Conservation (phyloP, 53 echinoderm and acorn worm species). For the Temnopleurus reevesii region DNA sequence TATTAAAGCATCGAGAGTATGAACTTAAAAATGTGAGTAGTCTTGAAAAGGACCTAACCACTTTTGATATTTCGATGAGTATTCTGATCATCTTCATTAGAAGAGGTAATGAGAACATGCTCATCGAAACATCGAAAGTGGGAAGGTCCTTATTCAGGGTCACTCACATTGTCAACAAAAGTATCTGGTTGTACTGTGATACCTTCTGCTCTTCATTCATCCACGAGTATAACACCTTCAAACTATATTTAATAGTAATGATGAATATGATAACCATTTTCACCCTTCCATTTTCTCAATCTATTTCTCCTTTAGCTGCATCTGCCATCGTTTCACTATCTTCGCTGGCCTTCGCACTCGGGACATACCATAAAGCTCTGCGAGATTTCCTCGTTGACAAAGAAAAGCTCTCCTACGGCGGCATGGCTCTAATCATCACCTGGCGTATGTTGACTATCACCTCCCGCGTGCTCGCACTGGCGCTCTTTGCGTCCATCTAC, state of each 20-base stretch:
- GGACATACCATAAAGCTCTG: constrained; percentile 91
- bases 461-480: constrained; percentile 85
- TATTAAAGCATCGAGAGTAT: no score
- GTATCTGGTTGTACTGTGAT: no score
- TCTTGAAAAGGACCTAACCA: no score
- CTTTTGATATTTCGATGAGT: no score
- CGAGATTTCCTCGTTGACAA: constrained; percentile 70
- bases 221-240: no score
- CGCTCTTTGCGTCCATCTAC: constrained; percentile 81
- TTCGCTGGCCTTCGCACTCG: constrained; percentile 85
- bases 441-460: constrained; percentile 95
- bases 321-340: constrained; percentile 80
- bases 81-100: no score
- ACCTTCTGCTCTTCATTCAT: no score
- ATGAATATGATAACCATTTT: no score
- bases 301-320: constrained; percentile 49
- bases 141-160: neutral
- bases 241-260: no score
- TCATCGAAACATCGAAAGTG: neutral
- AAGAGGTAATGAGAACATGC: neutral
- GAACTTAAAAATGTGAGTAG: no score
- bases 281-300: no score
- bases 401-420: constrained; percentile 68
- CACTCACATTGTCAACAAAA: no score
- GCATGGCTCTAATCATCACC: constrained; percentile 63